Evolutionary conservation across 2,797 vertebrate species (phyloP).

Genomic region (Tragelaphus eurycerus): DNA sequence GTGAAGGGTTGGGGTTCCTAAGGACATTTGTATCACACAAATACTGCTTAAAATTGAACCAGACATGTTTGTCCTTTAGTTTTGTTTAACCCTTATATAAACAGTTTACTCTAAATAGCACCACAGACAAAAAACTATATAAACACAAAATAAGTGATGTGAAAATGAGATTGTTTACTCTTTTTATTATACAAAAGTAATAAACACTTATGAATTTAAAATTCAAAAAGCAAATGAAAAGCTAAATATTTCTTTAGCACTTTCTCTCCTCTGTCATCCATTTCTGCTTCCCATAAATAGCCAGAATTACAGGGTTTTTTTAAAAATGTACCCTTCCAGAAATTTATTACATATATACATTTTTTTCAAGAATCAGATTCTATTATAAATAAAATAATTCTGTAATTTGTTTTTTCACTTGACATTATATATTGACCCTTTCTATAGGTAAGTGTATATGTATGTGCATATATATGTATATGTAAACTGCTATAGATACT

Average conservation of each 20-base stretch:
- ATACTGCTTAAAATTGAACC: background rate
- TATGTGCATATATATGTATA: background rate
- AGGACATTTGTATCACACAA: background rate
- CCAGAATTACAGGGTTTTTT: background rate
- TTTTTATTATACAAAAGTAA: background rate
- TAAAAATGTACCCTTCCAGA: background rate
- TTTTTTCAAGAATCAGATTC: background rate
- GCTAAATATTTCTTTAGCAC: background rate
- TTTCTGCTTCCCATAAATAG: background rate
- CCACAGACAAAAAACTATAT: slow-evolving; percentile 94
- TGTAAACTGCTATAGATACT: background rate
- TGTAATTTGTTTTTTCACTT: background rate
- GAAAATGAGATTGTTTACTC: slow-evolving; percentile 81
- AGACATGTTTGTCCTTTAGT: background rate
- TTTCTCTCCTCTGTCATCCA: background rate
- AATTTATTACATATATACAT: background rate
- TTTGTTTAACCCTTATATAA: slow-evolving; percentile 87
- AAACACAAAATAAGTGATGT: slow-evolving; percentile 91
- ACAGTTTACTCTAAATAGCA: slow-evolving; percentile 95
- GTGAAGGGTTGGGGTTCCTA: background rate
- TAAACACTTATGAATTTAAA: background rate
- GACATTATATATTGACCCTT: background rate
- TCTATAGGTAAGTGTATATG: background rate
- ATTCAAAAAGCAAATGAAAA: background rate
- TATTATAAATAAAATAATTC: background rate